Percentiles rank a stretch among this genome's conserved stretches.
Conservation (phyloP, 37 sponge, comb jelly and placozoan genomes). For the Beroe forskalii region DNA sequence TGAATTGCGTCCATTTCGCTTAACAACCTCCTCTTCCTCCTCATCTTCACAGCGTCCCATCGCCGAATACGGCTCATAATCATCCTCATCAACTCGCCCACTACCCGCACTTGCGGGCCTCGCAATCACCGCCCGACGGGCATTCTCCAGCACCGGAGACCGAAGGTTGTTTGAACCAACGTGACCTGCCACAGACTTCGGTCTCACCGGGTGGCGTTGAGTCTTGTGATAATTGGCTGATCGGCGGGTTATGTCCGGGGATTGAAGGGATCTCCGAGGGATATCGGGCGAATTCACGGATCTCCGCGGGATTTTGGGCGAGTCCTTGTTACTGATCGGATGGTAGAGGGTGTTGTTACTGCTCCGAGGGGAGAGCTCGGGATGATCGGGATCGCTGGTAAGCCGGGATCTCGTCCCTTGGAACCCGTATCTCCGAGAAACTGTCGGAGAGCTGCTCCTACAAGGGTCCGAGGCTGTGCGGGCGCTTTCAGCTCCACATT, state of each 20-base stretch:
- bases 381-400: conserved; percentile 7
- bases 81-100: not conserved
- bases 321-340: not conserved
- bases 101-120: not conserved
- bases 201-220: not conserved
- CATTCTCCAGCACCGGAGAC: not conserved
- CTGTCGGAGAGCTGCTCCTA: not conserved
- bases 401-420: not conserved
- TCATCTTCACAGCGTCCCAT: not conserved
- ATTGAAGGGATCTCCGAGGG: not conserved
- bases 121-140: not conserved
- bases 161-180: not conserved
- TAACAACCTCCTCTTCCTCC: not conserved
- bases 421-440: not conserved
- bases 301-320: not conserved
- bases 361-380: too few species aligned
- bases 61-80: not conserved
- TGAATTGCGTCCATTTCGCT: too few species aligned
- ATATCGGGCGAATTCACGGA: not conserved
- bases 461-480: not conserved
- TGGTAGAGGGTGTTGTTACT: not conserved
- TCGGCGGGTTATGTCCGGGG: not conserved
- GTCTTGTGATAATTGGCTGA: too few species aligned
- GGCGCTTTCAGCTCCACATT: too few species aligned
- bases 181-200: not conserved